Evolutionary conservation across 2,888 invertebrate genomes (phyloP), one percentile per base, ranked within the genome.

Genomic region (Cinara cedri): DNA sequence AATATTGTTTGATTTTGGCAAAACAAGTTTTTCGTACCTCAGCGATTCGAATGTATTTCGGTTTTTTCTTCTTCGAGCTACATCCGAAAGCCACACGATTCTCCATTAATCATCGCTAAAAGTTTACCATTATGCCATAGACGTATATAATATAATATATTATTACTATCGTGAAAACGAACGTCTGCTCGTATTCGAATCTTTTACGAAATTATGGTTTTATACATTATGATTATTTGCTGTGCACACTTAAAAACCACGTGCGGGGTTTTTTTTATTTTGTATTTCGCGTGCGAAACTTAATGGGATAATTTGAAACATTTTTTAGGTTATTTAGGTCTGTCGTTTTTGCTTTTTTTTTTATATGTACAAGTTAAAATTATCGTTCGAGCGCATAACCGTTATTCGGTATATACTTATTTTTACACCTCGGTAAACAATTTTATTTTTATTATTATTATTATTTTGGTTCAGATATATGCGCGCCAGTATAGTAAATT

Each of bases 101-200:
- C 9, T 49, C 57, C 72, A 72, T 72, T 72, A 60, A 72, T 72
- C 26, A 46, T 46, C n/a, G n/a, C 46, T 60, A 24, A 16, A 21
- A 60, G 14, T 60, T 24, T 57, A 46, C 60, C n/a, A 14, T 72
- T 60, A 60, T 24, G 60, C 60, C 26, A 11, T n/a, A n/a, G n/a
- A n/a, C n/a, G n/a, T n/a, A n/a, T n/a, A n/a, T n/a, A n/a, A n/a
- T n/a, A 34, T 34, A 34, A 4, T 34, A 34, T 34, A 34, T 4
- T 34, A 4, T 34, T 34, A 34, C 6, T 34, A 6, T 34, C 34
- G 16, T 3, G 19, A 10, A 44, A 71, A 60, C n/a, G 60, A 19
- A 57, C 44, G 57, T 54, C 44, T 63, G 4, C 24, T 54, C 54
- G 21, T 54, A 55, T 46, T 60, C 46, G 46, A 72, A 72, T 13